Conservation (phyloP, 2,888 invertebrate species). For the Camptogramma bilineatum region DNA sequence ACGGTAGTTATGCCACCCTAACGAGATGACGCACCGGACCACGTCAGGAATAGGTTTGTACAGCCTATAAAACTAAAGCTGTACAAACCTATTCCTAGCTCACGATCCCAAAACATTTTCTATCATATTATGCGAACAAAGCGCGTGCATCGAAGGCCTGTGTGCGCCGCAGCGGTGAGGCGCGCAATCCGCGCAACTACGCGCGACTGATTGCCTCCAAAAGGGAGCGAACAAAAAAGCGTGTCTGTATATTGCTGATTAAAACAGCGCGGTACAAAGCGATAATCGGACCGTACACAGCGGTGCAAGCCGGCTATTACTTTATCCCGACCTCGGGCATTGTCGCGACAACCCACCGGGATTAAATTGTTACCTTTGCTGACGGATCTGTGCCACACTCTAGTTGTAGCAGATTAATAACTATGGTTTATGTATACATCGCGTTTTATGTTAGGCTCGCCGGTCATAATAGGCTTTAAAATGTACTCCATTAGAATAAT, state of each 20-base stretch:
- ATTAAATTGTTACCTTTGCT: conserved; percentile 63
- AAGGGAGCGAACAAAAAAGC: conserved; percentile 70
- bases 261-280: conserved; percentile 76
- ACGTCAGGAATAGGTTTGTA: too few species aligned
- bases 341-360: conserved; percentile 55
- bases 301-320: conserved; percentile 59
- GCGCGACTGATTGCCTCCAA: conserved; percentile 76
- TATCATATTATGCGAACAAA: background rate
- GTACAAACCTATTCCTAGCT: background rate
- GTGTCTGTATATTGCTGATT: conserved; percentile 70
- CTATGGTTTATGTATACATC: background rate
- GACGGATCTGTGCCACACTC: conserved; percentile 34
- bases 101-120: background rate
- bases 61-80: too few species aligned
- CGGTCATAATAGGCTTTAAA: background rate
- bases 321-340: conserved; percentile 39
- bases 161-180: conserved; percentile 53
- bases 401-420: conserved; percentile 15
- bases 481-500: too few species aligned
- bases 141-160: conserved; percentile 36
- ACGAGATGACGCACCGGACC: background rate
- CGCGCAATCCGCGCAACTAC: conserved; percentile 68
- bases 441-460: background rate
- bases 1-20: background rate
- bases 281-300: conserved; percentile 72